Evolutionary conservation across 2,113 vertebrate species (phyloP).

Genomic region (Edolisoma coerulescens): DNA sequence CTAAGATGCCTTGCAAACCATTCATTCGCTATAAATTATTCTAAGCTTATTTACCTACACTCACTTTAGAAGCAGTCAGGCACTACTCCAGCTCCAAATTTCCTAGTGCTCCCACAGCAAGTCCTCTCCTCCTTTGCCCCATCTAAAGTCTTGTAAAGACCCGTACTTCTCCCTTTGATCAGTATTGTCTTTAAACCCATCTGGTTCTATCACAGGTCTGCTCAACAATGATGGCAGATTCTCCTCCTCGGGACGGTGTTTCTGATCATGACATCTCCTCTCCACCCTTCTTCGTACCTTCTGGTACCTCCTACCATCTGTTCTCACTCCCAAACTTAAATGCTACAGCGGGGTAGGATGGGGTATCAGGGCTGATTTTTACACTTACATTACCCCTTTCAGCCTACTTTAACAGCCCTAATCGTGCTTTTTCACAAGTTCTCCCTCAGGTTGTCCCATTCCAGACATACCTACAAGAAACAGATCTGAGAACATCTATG

Average conservation of each 20-base stretch:
- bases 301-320: background rate
- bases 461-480: background rate
- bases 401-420: background rate
- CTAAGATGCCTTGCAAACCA: background rate
- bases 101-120: background rate
- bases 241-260: background rate
- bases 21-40: background rate
- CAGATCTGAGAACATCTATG: background rate
- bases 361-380: background rate
- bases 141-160: background rate
- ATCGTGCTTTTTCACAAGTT: background rate
- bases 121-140: background rate
- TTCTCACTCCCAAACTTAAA: background rate
- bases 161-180: background rate
- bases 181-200: background rate
- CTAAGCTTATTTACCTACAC: background rate
- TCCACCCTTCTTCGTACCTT: background rate
- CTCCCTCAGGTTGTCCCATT: background rate
- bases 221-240: background rate
- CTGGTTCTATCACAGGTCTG: background rate
- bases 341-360: background rate
- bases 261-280: background rate
- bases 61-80: background rate
- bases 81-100: background rate
- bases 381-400: background rate